These are phyloP conservation scores for Agrotis puta DNA, from an alignment of 2,888 invertebrate genomes.

Conservation along the genomic window DNA sequence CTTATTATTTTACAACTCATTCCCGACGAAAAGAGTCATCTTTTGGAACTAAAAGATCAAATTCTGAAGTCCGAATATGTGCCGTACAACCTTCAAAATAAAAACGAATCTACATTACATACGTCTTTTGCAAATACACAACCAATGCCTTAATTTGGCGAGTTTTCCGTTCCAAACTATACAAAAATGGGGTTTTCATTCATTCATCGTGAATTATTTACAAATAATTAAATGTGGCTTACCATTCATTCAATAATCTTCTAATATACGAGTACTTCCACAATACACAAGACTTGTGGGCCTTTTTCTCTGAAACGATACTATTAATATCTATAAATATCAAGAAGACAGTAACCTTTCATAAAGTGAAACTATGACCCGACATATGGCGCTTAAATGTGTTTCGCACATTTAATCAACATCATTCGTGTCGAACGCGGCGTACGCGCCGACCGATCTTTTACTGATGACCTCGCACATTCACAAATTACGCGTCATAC, in stretches of 20 bases:
- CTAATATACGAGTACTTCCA: constrained; percentile 2
- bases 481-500: too few relatives aligned
- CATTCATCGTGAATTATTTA: constrained; percentile 21
- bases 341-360: constrained; percentile 37
- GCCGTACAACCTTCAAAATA: background rate
- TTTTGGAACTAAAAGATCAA: background rate
- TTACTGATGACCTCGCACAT: too few relatives aligned
- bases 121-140: constrained; percentile 8
- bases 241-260: constrained; percentile 2
- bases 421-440: too few relatives aligned
- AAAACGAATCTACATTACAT: background rate
- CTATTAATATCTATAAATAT: constrained; percentile 58
- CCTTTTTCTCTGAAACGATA: constrained; percentile 2
- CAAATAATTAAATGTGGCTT: constrained; percentile 24
- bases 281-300: background rate
- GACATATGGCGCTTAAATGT: too few relatives aligned
- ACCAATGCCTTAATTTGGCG: background rate
- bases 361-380: constrained; percentile 43
- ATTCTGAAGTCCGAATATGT: background rate
- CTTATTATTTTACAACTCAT: background rate
- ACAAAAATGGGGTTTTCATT: background rate
- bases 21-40: constrained; percentile 7
- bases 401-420: too few relatives aligned
- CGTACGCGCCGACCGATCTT: too few relatives aligned
- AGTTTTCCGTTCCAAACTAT: constrained; percentile 14